These are phyloP conservation scores for Chrysolina haemoptera DNA, from an alignment of 2,888 invertebrate species.

Conservation along the genomic window DNA sequence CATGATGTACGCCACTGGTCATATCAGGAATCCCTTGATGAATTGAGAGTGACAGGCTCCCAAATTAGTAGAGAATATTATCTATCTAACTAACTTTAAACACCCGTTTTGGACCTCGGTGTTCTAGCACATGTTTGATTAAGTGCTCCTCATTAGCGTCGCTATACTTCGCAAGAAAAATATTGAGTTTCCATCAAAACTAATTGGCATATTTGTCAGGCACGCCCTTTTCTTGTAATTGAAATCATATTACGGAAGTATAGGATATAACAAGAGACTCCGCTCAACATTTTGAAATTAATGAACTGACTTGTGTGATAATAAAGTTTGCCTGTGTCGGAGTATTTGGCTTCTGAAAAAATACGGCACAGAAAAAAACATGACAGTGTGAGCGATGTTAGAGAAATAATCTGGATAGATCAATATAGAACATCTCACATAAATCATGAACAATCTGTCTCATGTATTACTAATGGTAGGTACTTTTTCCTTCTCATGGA, in stretches of 20 bases:
- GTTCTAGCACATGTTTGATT: slow-evolving; percentile 39
- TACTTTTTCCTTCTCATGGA: too few relatives aligned
- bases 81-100: slow-evolving; percentile 38
- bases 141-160: slow-evolving; percentile 44
- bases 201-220: slow-evolving; percentile 44
- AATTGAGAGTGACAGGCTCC: slow-evolving; percentile 35
- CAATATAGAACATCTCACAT: too few relatives aligned
- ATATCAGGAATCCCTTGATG: slow-evolving; percentile 7
- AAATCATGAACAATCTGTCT: too few relatives aligned
- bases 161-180: slow-evolving; percentile 37
- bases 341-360: not conserved
- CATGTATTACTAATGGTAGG: too few relatives aligned
- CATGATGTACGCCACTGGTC: not conserved
- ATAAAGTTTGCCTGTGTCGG: not conserved
- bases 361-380: not conserved
- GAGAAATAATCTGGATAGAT: too few relatives aligned
- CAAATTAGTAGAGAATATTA: slow-evolving; percentile 38
- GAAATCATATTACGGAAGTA: slow-evolving; percentile 24
- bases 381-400: too few relatives aligned
- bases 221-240: slow-evolving; percentile 38
- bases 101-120: slow-evolving; percentile 31
- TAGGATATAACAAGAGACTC: slow-evolving; percentile 8
- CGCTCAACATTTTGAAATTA: not conserved
- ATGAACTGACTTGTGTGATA: not conserved
- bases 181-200: slow-evolving; percentile 47